A percentile compares a stretch with the other conserved stretches of the same genome.
Conservation (phyloP, 2,113 vertebrate genomes). For the Anas platyrhynchos region DNA sequence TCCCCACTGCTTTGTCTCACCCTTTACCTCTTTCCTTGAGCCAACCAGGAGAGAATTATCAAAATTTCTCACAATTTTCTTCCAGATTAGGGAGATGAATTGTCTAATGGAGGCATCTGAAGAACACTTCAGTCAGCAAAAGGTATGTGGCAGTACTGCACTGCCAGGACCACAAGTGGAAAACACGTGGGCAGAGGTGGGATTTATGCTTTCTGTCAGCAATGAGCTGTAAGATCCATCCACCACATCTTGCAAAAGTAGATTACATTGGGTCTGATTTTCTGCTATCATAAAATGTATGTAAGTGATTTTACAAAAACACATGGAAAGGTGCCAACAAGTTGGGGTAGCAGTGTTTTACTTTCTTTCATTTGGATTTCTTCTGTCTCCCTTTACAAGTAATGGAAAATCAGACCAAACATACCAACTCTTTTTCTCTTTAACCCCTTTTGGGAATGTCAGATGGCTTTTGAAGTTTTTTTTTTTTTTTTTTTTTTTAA, state of each 20-base stretch:
- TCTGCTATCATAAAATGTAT: neutral
- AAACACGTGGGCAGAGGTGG: neutral
- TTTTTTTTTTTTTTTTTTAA: neutral
- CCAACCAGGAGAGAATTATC: neutral
- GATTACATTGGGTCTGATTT: neutral
- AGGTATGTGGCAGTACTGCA: neutral
- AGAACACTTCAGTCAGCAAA: neutral
- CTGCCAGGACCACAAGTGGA: neutral
- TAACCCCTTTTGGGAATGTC: neutral
- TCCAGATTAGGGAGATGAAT: neutral
- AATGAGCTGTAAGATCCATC: neutral
- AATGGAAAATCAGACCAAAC: neutral
- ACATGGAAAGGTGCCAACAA: neutral
- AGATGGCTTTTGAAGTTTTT: neutral
- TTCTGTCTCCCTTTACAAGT: neutral
- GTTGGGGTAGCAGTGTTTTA: fast-evolving
- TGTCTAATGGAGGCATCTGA: neutral
- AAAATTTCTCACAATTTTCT: neutral
- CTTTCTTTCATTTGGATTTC: neutral
- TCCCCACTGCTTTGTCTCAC: neutral
- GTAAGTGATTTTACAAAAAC: neutral
- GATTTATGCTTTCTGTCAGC: neutral
- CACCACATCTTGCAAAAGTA: neutral
- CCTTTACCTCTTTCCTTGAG: neutral
- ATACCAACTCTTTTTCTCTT: neutral